Evolutionary conservation across 2,113 vertebrate genomes (phyloP), one percentile per base, ranked within the genome.

Genomic region (Arenaria interpres): DNA sequence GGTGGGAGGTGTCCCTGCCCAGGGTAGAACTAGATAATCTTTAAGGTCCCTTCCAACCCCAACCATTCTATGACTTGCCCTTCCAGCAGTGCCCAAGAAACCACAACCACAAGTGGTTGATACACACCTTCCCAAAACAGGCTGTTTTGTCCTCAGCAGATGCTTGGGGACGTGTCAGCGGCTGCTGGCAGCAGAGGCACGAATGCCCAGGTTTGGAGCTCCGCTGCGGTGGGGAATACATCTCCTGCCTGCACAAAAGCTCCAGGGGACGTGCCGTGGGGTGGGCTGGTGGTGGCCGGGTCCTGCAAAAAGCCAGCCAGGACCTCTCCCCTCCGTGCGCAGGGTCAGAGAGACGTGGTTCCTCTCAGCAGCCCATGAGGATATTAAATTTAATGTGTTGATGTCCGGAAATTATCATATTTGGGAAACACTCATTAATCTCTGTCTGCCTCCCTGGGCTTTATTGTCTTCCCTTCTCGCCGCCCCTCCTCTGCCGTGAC

Each of bases 391-490:
- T 83, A 87, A 89, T 89, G 94, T 82, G 75, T 33, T 10, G 84
- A 78, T 91, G 88, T 89, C 94, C 77, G 71, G 85, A 88, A 88
- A 96, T 96, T 85, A 93, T 94, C 96, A 69, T 96, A 81, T 94
- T 81, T 96, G 90, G 95, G 94, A 96, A 96, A 80, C 74, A 22
- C 67, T 96, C 96, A 84, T 97, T 97, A 90, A 97, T 97, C 94
- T 96, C 92, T 94, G 92, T 85, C 93, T 95, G 68, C 57, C 72
- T 92, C 13, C 43, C 64, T 88, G 85, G 67, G 56, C 94, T 96
- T 96, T 91, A 93, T 94, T 90, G 76, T 83, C 76, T 93, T 82
- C 77, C 60, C 45, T 83, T 79, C 88, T 76, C 39, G 33, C 0
- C 0, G 2, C 64, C 81, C 67, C 67, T 69, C 24, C 82, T 92